Base-by-base conservation (phyloP, 2,797 vertebrate species). In the Girardinus metallicus region DNA sequence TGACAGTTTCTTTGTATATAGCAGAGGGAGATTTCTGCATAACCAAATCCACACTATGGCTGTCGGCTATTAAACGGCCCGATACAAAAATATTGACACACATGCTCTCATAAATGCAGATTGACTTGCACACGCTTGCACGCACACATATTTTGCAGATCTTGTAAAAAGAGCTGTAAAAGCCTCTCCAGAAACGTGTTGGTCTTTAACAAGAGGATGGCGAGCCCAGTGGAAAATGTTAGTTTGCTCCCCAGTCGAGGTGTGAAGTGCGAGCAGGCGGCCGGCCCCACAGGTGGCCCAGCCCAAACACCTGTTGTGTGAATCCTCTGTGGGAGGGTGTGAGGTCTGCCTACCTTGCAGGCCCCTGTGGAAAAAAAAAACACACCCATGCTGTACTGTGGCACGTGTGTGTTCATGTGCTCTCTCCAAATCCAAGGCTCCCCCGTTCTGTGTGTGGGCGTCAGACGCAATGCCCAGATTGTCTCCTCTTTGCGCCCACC, bases 261-360 rank as follows among this genome's bases (percentile, higher is more conserved):
- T 94, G 92, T 87, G 92, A 94, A 93, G 94, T 91, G 91, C 83
- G 91, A 94, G 92, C 94, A 95, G 95, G 93, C 93, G 94, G 92
- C 89, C 86, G 81, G 92, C 93, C 94, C 94, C 93, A 94, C 94
- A 95, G 95, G 95, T 95, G 94, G 93, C 92, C 90, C 87, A 89
- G 91, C 93, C 92, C 92, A 88, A 92, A 93, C 95, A 96, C 95
- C 95, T 96, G 95, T 95, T 94, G 94, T 95, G 94, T 95, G 94
- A 95, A 95, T 92, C 88, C 94, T 92, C 94, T 77, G 93, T 91
- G 91, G 93, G 93, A 88, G 93, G 90, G 88, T 85, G 84, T 51
- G 80, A 93, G 92, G 82, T 89, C 87, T 90, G 90, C 92, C 91
- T 92, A 91, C 87, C 91, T 92, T 86, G 81, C 85, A 89, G 83